Evolutionary conservation across 2,888 invertebrate species (phyloP).

Genomic region (Phorcus lineatus): DNA sequence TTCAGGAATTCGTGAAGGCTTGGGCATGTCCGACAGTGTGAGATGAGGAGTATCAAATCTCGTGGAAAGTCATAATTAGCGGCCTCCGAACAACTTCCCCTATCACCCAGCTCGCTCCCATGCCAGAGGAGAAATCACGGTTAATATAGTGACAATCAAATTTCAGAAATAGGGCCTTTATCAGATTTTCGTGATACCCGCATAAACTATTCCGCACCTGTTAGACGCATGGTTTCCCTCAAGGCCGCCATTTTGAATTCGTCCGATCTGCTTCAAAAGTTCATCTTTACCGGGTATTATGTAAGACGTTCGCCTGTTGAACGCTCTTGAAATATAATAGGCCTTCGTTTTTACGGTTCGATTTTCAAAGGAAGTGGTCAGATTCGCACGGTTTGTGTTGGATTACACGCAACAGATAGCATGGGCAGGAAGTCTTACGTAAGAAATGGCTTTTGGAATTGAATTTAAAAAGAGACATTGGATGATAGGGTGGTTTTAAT

Average conservation of each 20-base stretch:
- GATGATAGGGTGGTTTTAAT: no score
- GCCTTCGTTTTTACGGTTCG: background rate
- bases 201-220: slow-evolving; percentile 6
- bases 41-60: background rate
- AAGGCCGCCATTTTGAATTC: background rate
- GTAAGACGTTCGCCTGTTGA: background rate
- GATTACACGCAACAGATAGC: no score
- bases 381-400: background rate
- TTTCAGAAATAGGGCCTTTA: background rate
- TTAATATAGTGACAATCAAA: slow-evolving; percentile 15
- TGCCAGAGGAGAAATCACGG: background rate
- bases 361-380: background rate
- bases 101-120: background rate
- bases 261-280: background rate
- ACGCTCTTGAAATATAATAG: background rate
- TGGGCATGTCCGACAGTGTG: background rate
- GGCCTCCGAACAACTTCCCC: background rate
- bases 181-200: background rate
- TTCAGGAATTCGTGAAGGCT: no score
- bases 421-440: no score
- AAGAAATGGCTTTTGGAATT: no score
- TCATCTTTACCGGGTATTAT: background rate
- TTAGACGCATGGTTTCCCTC: background rate
- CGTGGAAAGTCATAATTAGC: background rate
- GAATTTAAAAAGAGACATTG: no score